Conservation (phyloP, 1,140 invertebrate genomes). For the Pemphigus obesinymphae region DNA sequence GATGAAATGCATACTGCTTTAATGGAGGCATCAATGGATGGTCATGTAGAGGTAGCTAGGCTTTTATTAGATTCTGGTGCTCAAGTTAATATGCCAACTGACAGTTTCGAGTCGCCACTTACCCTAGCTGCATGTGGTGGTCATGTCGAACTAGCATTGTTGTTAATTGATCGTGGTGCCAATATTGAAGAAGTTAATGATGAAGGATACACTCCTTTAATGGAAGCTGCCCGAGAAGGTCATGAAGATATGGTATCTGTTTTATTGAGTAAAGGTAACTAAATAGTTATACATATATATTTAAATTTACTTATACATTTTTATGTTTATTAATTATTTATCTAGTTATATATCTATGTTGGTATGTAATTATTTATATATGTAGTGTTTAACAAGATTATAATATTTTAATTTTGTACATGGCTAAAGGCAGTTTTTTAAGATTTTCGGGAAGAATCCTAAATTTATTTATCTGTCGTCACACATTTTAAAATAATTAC, state of each 20-base stretch:
- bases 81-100: slow-evolving; percentile 97
- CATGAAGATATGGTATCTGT: slow-evolving; percentile 97
- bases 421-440: too few species aligned
- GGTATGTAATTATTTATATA: too few species aligned
- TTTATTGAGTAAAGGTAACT: slow-evolving; percentile 77
- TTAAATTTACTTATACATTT: too few species aligned
- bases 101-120: slow-evolving; percentile 97
- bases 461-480: too few species aligned
- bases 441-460: too few species aligned
- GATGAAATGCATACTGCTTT: slow-evolving; percentile 99
- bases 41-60: slow-evolving; percentile 88
- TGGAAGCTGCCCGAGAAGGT: slow-evolving; percentile 96
- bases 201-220: slow-evolving; percentile 98
- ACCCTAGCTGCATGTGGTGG: slow-evolving; percentile 97
- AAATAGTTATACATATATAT: slow-evolving; percentile 19
- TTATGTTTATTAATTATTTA: too few species aligned
- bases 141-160: slow-evolving; percentile 91
- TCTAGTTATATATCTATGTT: too few species aligned
- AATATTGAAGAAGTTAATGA: slow-evolving; percentile 99
- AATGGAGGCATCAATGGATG: slow-evolving; percentile 99
- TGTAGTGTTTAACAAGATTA: too few species aligned
- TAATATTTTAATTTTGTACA: too few species aligned
- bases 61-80: slow-evolving; percentile 93
- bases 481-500: too few species aligned
- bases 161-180: slow-evolving; percentile 91